Conservation (phyloP, 2,888 invertebrate species). For the Cheilosia vulpina region DNA sequence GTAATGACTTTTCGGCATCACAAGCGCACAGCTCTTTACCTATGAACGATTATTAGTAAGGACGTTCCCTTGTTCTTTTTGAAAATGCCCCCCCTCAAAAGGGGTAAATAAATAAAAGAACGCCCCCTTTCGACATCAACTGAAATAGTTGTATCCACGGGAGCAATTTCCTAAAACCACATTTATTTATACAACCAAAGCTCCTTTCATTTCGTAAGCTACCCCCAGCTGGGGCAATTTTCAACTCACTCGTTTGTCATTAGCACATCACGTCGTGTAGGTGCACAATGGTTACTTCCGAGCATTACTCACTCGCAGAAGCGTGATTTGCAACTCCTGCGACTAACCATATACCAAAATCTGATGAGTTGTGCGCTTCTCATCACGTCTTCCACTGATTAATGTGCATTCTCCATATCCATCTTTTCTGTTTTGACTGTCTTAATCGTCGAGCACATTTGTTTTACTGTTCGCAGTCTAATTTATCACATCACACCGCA, state of each 20-base stretch:
- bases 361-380: too few species aligned
- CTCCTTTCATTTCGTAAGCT: neutral
- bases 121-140: too few species aligned
- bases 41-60: too few species aligned
- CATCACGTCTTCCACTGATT: constrained; percentile 14
- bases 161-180: too few species aligned
- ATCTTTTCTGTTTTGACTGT: constrained; percentile 9
- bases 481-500: constrained; percentile 21
- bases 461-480: constrained; percentile 5
- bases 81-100: too few species aligned
- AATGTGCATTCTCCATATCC: constrained; percentile 6
- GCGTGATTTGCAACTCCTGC: neutral
- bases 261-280: neutral
- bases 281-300: neutral
- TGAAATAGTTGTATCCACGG: too few species aligned
- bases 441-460: constrained; percentile 14
- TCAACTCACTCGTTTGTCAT: constrained; percentile 1
- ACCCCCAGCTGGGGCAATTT: neutral
- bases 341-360: neutral
- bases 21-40: too few species aligned
- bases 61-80: too few species aligned
- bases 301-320: neutral
- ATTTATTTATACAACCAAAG: too few species aligned
- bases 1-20: too few species aligned
- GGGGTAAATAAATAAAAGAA: too few species aligned